Evolutionary conservation across 2,888 invertebrate genomes (phyloP), one percentile per base, ranked within the genome.

Genomic region (Agrotis exclamationis): DNA sequence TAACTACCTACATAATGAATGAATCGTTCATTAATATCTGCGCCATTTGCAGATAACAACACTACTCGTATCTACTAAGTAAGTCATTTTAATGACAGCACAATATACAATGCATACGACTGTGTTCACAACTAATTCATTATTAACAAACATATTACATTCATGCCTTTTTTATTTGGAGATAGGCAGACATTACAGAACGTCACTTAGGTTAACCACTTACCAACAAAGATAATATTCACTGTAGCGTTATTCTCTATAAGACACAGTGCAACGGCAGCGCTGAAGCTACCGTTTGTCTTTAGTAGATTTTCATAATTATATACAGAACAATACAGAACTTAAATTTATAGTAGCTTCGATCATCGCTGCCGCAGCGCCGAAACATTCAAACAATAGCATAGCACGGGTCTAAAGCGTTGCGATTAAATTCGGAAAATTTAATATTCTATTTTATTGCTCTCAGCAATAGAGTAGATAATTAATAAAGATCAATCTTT

Each of bases 21-120:
- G 70, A 74, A 76, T 76, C 48, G 54, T 74, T 69, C 53, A 71
- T 54, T 60, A 63, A 60, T 75, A 78, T 56, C 73, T 57, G 63
- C 5, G 28, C 58, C 64, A 24, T n/a, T 47, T 47, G 14, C n/a
- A 62, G 45, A 51, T 70, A 74, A 56, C 14, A 20, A n/a, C n/a
- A n/a, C n/a, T n/a, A n/a, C n/a, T n/a, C n/a, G 13, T 56, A 65
- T 58, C 57, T 54, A 65, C 51, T 54, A 54, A 53, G 44, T 75
- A 67, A 44, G 48, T 18, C 1, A 45, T 59, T 67, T 51, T 72
- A 76, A 76, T 47, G 51, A 68, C 57, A 67, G 47, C 44, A 68
- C 59, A 51, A 39, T 57, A 75, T 51, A 72, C 57, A 75, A 24
- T 44, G 57, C 20, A 47, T 51, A 75, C 11, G 24, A 66, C 57